A percentile compares a stretch with the other conserved stretches of the same genome.
Conservation (phyloP, 2,888 invertebrate species). For the Baronia brevicornis region DNA sequence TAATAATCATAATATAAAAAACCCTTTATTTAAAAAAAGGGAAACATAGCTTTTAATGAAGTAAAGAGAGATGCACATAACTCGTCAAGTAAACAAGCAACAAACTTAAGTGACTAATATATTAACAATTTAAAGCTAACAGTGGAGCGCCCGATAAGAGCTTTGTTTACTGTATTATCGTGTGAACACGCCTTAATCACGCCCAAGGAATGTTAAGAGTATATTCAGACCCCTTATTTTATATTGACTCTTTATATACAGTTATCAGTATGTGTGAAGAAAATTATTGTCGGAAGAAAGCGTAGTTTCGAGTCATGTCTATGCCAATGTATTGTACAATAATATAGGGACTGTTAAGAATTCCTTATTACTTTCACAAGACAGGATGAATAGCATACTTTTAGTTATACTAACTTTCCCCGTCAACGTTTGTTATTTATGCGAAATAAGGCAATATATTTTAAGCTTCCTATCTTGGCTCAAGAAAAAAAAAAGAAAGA, state of each 20-base stretch:
- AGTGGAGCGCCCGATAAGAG: slow-evolving; percentile 28
- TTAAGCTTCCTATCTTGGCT: too few species aligned
- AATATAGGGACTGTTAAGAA: slow-evolving; percentile 12
- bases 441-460: slow-evolving; percentile 16
- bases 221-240: slow-evolving; percentile 10
- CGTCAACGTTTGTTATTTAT: slow-evolving; percentile 18
- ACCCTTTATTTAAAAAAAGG: too few species aligned
- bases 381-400: too few species aligned
- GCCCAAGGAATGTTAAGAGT: slow-evolving; percentile 25
- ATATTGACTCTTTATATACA: slow-evolving; percentile 6
- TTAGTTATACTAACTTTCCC: slow-evolving; percentile 16
- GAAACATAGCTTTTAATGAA: too few species aligned
- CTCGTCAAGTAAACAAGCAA: too few species aligned
- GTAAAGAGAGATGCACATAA: too few species aligned
- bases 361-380: slow-evolving; percentile 15
- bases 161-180: slow-evolving; percentile 28
- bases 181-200: slow-evolving; percentile 29
- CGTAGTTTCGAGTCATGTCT: background rate
- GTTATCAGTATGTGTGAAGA: background rate
- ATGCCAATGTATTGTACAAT: slow-evolving; percentile 1
- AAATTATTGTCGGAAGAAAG: background rate
- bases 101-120: slow-evolving; percentile 22
- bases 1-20: too few species aligned
- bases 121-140: slow-evolving; percentile 19
- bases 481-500: too few species aligned